Base-by-base conservation (phyloP, 2,113 vertebrate species). In the Platichthys stellatus region DNA sequence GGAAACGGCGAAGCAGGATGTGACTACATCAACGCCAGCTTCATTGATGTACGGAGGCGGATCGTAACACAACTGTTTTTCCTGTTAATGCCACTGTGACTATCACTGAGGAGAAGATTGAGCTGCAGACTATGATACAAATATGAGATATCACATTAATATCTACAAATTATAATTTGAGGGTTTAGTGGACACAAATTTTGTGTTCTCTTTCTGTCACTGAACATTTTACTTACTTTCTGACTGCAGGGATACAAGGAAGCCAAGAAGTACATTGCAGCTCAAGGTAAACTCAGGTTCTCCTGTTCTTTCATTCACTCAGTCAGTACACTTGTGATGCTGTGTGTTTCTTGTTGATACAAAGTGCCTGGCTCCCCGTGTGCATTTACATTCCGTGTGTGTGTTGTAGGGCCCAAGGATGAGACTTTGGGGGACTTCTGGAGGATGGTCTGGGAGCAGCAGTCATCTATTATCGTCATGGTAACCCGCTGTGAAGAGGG, bases 361-460 rank as follows among this genome's bases (percentile, higher is more conserved):
- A 54, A 3, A 21, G 3, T 14, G 1, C 21, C 10, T 4, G 4
- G 8, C 14, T 72, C 18, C 13, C 2, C 68, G 18, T 62, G n/a
- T 63, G 6, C 63, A 6, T 78, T 18, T 12, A n/a, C 43, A 9
- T 57, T 13, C 2, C 69, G 12, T 78, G 20, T 81, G 49, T 83
- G 23, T 56, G 12, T 23, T 45, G 40, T 65, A 99, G 98, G 97
- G 0, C 98, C 98, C 5, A 97, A 98, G 81, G 97, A 98, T 14
- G 98, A 99, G 86, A 99, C 97, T 4, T 90, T 96, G 1, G 82
- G 92, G 78, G 97, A 98, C 86, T 99, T 99, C 90, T 99, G 98
- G 98, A 96, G 95, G 90, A 99, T 99, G 98, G 93, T 98, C 83
- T 99, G 97, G 98, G 98, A 99, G 76, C 97, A 99, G 80, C 96